Percentiles rank a stretch among this genome's conserved stretches.
Evolutionary conservation across 2,888 invertebrate species (phyloP).

Genomic region (Bombylius discolor): DNA sequence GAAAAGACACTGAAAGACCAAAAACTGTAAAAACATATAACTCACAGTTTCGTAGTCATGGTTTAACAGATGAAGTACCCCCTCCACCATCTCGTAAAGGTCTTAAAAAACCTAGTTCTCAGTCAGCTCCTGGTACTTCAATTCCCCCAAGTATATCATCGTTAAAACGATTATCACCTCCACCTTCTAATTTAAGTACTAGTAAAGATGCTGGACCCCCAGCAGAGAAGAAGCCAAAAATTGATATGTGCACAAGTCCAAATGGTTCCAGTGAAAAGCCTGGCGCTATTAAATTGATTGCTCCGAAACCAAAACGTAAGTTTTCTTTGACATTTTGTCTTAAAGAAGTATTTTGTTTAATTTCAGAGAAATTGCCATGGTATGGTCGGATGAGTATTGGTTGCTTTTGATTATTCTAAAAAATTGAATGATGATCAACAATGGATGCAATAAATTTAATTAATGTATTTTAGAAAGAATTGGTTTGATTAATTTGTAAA

Average conservation of each 20-base stretch:
- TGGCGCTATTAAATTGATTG: conserved; percentile 73
- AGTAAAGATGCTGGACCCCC: conserved; percentile 32
- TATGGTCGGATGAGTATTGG: background rate
- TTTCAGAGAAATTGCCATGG: background rate
- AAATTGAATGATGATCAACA: too few relatives aligned
- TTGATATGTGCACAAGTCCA: conserved; percentile 32
- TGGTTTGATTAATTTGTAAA: conserved; percentile 13
- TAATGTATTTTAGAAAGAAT: background rate
- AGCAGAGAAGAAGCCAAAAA: conserved; percentile 67
- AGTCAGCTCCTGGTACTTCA: conserved; percentile 27
- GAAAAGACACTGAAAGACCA: conserved; percentile 59
- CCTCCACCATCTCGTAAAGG: conserved; percentile 68
- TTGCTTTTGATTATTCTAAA: conserved; percentile 3
- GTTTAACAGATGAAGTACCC: conserved; percentile 73
- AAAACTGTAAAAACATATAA: conserved; percentile 87
- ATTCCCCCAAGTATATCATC: conserved; percentile 16
- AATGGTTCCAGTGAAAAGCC: conserved; percentile 46
- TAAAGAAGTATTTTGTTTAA: background rate
- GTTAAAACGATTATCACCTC: conserved; percentile 27
- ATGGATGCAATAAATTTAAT: background rate
- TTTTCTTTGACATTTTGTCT: conserved; percentile 31
- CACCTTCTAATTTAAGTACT: conserved; percentile 11
- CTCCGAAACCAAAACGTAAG: conserved; percentile 86
- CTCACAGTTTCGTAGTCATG: conserved; percentile 84
- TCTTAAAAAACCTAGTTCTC: conserved; percentile 45